These are phyloP conservation scores for Oreochromis aureus DNA, from an alignment of 2,113 vertebrate species.

Conservation along the genomic window DNA sequence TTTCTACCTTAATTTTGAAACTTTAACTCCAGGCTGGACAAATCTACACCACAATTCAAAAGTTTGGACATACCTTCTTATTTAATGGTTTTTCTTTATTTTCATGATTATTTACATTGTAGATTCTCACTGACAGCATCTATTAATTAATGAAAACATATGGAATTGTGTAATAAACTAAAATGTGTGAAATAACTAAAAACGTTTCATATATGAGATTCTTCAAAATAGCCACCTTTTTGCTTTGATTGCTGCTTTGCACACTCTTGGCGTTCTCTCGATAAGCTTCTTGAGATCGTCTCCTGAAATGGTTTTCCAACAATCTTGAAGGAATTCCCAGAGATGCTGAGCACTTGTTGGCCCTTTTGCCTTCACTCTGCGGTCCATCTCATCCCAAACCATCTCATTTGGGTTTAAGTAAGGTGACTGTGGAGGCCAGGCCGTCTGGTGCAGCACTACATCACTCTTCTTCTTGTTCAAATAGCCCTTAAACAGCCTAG, in stretches of 20 bases:
- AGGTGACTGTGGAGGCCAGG: background rate
- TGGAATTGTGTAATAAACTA: background rate
- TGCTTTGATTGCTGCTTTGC: background rate
- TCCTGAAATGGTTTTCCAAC: background rate
- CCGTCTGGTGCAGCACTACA: background rate
- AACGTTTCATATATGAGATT: background rate
- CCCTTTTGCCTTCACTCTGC: background rate
- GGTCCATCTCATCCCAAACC: background rate
- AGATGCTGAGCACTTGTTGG: background rate
- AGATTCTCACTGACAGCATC: background rate
- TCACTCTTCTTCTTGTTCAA: background rate
- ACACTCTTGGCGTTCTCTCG: background rate
- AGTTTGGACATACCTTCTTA: background rate
- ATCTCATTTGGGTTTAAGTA: background rate
- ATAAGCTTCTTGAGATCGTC: background rate
- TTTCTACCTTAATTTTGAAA: background rate
- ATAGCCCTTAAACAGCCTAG: background rate
- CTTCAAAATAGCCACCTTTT: background rate
- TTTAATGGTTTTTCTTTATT: background rate
- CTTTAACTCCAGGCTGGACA: background rate
- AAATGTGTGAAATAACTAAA: background rate
- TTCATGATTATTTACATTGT: background rate
- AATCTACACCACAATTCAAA: background rate
- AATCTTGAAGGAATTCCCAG: background rate
- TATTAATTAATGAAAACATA: background rate